A percentile compares a stretch with the other conserved stretches of the same genome.
phyloP scores from a whole-genome alignment of 2,113 vertebrate genomes.

The Pseudolaguvia tuberculata region DNA sequence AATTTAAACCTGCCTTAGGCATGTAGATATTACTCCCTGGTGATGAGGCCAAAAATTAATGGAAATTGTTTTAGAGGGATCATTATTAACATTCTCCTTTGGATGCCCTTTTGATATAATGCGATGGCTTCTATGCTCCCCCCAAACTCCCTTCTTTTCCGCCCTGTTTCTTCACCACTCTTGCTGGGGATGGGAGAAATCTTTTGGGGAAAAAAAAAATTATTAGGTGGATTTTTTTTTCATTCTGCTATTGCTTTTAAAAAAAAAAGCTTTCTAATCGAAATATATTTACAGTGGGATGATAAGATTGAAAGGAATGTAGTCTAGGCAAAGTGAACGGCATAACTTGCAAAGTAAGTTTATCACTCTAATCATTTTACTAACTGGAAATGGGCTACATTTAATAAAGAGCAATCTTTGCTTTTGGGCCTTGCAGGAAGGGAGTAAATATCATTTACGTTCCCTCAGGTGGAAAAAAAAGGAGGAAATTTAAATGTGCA shows the following conservation, averaged over 20 bases:
- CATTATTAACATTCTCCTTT: constrained; percentile 78
- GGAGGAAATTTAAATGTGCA: constrained; percentile 67
- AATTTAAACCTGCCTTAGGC: constrained; percentile 77
- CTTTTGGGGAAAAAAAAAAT: constrained; percentile 52
- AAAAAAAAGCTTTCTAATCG: constrained; percentile 28
- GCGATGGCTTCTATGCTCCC: constrained; percentile 51
- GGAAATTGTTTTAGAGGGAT: constrained; percentile 78
- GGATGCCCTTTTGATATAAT: constrained; percentile 72
- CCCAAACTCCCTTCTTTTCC: too few species aligned
- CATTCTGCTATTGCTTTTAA: neutral
- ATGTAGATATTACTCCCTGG: constrained; percentile 74
- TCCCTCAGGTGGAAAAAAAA: constrained; percentile 57
- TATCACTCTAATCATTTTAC: constrained; percentile 10
- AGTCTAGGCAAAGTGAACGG: neutral
- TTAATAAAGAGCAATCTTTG: constrained; percentile 62
- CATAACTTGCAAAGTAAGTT: neutral
- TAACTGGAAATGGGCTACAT: constrained; percentile 60
- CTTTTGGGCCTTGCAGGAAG: constrained; percentile 54
- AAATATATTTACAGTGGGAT: constrained; percentile 16
- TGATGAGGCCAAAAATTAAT: constrained; percentile 73
- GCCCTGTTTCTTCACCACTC: constrained; percentile 46
- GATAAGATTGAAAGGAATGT: constrained; percentile 8
- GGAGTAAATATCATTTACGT: constrained; percentile 68
- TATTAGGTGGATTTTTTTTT: constrained; percentile 21
- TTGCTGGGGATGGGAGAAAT: constrained; percentile 61